Base-by-base conservation (phyloP, 1,140 invertebrate genomes). In the Drosophila subobscura region DNA sequence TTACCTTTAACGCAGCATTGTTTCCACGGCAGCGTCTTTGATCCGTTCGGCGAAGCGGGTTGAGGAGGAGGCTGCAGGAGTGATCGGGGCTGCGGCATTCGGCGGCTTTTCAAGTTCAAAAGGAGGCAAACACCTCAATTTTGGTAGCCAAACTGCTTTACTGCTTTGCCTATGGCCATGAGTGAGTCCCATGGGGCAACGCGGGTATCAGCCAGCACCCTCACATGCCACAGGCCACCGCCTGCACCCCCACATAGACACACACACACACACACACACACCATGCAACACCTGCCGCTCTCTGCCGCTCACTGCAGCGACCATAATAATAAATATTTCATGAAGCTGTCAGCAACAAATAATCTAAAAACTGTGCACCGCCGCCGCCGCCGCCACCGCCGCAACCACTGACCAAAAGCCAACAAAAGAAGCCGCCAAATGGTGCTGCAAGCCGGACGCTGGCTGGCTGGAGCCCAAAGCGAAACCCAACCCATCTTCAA, bases 271-370 rank as follows among this genome's bases (percentile, higher is more conserved):
- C n/a, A n/a, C 25, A 27, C 5, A 27, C 33, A 45, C 8, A 56
- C 12, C 51, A 22, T n/a, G 14, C 33, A 44, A 74, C 71, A 74
- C 72, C 71, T 74, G 71, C 72, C 60, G 42, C 54, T 20, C 16
- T 20, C 16, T 57, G 55, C 29, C 22, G 25, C 51, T 44, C 27
- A 58, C 44, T 45, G 27, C 57, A 40, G 41, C 58, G 63, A 70
- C 77, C 77, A 86, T 86, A 88, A 86, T 86, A 89, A 88, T 88
- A 88, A 88, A 88, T 88, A 89, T 88, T 88, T 88, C 83, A 88
- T 88, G 83, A 88, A 88, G 83, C 83, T 88, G 83, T 88, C 83
- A 88, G 83, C 84, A 88, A 88, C 83, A 88, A 88, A 88, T 88
- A 88, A 88, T 86, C 83, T 88, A 86, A 84, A 74, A 84, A 86